Evolutionary conservation across 2,888 invertebrate genomes (phyloP).

Genomic region (Drosophila paracracens): DNA sequence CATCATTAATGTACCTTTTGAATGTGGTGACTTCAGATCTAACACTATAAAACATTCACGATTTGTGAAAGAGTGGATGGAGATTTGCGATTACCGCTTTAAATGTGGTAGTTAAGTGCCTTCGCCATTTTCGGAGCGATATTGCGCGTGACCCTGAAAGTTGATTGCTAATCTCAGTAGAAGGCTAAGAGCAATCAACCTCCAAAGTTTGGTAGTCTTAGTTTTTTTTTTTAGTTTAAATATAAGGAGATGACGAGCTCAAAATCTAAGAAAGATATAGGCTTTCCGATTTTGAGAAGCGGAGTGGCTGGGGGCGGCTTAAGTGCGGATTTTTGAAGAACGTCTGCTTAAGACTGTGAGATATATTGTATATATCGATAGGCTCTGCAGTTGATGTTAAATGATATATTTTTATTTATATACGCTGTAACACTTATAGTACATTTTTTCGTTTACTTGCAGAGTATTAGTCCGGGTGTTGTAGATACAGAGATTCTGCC

Average conservation of each 20-base stretch:
- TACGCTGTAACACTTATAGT: neutral
- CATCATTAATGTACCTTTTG: neutral
- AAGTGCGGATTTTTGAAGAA: no score
- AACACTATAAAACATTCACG: neutral
- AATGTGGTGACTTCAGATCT: neutral
- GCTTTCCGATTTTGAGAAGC: no score
- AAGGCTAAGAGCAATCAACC: neutral
- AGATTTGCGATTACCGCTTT: neutral
- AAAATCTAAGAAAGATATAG: neutral
- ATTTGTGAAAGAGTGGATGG: neutral
- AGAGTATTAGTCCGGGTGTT: conserved; percentile 80
- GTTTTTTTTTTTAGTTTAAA: neutral
- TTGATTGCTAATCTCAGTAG: neutral
- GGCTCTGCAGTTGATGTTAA: no score
- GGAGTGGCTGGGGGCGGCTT: no score
- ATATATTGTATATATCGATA: no score
- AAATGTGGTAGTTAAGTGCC: neutral
- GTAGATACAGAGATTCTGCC: conserved; percentile 78
- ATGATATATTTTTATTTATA: neutral
- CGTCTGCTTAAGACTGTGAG: no score
- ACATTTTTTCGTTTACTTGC: neutral
- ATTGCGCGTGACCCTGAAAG: neutral
- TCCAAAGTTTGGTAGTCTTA: neutral
- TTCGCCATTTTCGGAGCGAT: no score
- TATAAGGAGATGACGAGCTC: neutral